Evolutionary conservation across 2,797 vertebrate species (phyloP).

Genomic region (Gadopsis marmoratus): DNA sequence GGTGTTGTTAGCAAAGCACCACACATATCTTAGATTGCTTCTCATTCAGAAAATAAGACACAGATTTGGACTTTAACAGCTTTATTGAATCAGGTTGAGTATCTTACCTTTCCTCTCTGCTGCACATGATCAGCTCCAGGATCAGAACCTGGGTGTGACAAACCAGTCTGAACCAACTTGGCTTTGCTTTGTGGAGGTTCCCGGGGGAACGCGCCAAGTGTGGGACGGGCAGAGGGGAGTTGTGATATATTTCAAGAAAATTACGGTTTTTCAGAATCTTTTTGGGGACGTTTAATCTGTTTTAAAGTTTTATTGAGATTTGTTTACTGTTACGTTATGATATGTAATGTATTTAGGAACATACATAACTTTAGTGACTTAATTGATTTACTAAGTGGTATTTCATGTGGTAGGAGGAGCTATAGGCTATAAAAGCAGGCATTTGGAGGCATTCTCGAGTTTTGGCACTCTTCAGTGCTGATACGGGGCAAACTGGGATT

Average conservation of each 20-base stretch:
- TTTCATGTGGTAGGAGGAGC: slow-evolving; percentile 2
- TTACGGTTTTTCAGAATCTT: not conserved
- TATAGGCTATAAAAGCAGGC: not conserved
- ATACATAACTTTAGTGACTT: not conserved
- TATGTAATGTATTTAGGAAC: not conserved
- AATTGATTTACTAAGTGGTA: not conserved
- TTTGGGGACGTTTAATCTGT: not conserved
- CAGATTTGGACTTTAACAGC: not conserved
- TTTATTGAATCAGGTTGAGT: not conserved
- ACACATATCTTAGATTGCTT: not conserved
- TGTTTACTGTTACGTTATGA: not conserved
- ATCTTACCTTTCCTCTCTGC: not conserved
- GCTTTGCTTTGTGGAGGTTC: not conserved
- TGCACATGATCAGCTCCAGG: not conserved
- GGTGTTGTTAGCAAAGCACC: not conserved
- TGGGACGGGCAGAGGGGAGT: not conserved
- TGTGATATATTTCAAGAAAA: not conserved
- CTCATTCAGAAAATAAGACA: not conserved
- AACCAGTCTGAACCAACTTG: accelerated
- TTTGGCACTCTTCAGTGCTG: accelerated
- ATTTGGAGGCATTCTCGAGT: not conserved
- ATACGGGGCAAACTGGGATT: not conserved
- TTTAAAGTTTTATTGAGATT: not conserved
- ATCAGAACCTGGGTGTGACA: not conserved
- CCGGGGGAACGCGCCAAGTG: not conserved